Percentiles rank a stretch among this genome's conserved stretches.
These are phyloP conservation scores for Epicauta chinensis DNA, from an alignment of 1,140 invertebrate genomes.

Conservation along the genomic window DNA sequence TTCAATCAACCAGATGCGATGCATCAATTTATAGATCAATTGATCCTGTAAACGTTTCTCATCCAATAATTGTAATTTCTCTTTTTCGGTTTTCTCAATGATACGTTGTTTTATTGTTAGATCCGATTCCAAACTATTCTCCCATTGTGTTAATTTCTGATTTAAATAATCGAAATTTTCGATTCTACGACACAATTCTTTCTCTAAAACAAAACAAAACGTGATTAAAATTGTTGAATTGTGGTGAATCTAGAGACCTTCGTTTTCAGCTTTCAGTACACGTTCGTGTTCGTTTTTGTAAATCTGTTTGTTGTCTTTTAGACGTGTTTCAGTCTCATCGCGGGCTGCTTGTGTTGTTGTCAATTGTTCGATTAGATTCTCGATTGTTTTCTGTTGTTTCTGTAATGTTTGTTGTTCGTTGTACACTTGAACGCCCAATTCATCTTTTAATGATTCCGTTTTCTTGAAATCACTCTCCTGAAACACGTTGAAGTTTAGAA, in stretches of 20 bases:
- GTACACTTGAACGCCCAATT: constrained; percentile 34
- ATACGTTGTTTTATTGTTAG: constrained; percentile 49
- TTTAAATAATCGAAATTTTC: constrained; percentile 46
- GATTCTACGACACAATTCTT: constrained; percentile 46
- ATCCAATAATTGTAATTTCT: constrained; percentile 45
- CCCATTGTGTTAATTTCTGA: constrained; percentile 47
- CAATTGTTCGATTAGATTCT: constrained; percentile 27
- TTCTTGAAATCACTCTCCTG: constrained; percentile 33
- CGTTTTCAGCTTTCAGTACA: constrained; percentile 4
- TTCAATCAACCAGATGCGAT: constrained; percentile 50
- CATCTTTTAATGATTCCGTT: constrained; percentile 27
- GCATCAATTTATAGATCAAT: constrained; percentile 48
- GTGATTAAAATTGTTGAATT: too few relatives aligned
- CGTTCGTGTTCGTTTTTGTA: constrained; percentile 25
- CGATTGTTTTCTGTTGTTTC: constrained; percentile 32
- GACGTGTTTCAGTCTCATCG: constrained; percentile 30
- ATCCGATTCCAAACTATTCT: constrained; percentile 48
- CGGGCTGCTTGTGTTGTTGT: constrained; percentile 28
- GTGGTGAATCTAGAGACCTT: neutral
- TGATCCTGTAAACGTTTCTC: constrained; percentile 50
- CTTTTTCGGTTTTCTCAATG: constrained; percentile 49
- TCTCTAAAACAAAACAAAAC: too few relatives aligned
- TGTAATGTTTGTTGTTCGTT: constrained; percentile 34
- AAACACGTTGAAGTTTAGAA: neutral
- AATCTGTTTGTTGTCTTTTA: constrained; percentile 25